Percentiles rank a stretch among this genome's conserved stretches.
phyloP scores from a whole-genome alignment of 53 echinoderm and acorn worm species.

The Antedon mediterranea region DNA sequence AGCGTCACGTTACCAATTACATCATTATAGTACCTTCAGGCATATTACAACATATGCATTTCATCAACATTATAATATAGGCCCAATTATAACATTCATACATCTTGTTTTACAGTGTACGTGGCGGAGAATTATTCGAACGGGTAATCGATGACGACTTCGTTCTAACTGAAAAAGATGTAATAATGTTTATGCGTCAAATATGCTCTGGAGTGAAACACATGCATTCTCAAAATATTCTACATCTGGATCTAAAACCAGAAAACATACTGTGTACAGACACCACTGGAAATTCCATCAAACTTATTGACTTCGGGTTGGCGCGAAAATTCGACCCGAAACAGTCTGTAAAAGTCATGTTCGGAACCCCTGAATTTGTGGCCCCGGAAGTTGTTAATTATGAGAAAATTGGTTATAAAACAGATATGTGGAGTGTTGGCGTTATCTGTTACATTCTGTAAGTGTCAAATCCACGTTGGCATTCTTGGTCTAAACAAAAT shows the following conservation, averaged over 20 bases:
- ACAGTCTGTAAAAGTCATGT: constrained; percentile 72
- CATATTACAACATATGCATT: too few species aligned
- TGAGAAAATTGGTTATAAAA: constrained; percentile 61
- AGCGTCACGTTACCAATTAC: too few species aligned
- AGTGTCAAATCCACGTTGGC: constrained; percentile 6
- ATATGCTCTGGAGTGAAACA: constrained; percentile 93
- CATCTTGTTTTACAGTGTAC: constrained; percentile 26
- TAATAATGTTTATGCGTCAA: constrained; percentile 91
- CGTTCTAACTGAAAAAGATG: constrained; percentile 72
- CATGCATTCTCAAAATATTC: constrained; percentile 65
- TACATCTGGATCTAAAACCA: constrained; percentile 89
- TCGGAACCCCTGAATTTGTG: constrained; percentile 96
- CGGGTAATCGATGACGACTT: constrained; percentile 95
- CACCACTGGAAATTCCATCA: constrained; percentile 63
- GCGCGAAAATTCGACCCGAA: constrained; percentile 66
- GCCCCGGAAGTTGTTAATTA: constrained; percentile 99
- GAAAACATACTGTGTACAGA: constrained; percentile 93
- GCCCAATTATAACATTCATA: too few species aligned
- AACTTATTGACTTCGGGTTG: constrained; percentile 92
- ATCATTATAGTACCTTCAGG: too few species aligned
- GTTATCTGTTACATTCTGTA: constrained; percentile 96
- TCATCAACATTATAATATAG: too few species aligned
- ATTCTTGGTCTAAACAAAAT: background rate
- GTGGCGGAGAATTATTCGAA: constrained; percentile 86
- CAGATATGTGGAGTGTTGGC: constrained; percentile 98